Percentiles rank a stretch among this genome's conserved stretches.
These are phyloP conservation scores for Alentia gelatinosa DNA, from an alignment of 2,888 invertebrate genomes.

Conservation along the genomic window DNA sequence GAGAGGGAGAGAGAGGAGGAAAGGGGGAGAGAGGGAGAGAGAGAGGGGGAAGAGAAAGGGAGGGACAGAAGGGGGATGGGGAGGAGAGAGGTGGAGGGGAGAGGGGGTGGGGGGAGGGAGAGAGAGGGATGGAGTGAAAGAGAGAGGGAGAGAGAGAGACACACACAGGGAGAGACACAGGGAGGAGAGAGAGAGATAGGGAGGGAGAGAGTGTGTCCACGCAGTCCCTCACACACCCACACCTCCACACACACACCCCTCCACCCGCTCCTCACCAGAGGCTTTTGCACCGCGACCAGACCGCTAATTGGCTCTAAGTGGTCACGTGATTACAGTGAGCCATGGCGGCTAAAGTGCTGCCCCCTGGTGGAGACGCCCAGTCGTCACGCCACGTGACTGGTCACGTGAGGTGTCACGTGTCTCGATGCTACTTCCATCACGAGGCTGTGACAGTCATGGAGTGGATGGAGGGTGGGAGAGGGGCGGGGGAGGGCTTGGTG, in stretches of 20 bases:
- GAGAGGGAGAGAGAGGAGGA: constrained; percentile 6
- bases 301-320: background rate
- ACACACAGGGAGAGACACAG: background rate
- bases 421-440: background rate
- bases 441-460: background rate
- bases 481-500: no score
- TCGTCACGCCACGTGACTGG: background rate
- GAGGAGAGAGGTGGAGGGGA: constrained; percentile 29
- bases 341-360: background rate
- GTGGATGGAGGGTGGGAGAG: background rate
- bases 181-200: background rate
- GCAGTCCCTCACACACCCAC: no score
- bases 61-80: constrained; percentile 28
- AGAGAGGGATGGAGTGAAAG: background rate
- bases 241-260: no score
- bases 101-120: constrained; percentile 19
- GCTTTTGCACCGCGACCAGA: background rate
- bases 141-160: background rate
- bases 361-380: background rate
- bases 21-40: constrained; percentile 19
- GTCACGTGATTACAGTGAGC: background rate
- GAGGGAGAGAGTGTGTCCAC: no score
- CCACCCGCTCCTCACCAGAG: no score
- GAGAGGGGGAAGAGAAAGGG: constrained; percentile 28
- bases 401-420: background rate